These are phyloP conservation scores for Prunella fulvescens DNA, from an alignment of 2,113 vertebrate species.

Conservation along the genomic window DNA sequence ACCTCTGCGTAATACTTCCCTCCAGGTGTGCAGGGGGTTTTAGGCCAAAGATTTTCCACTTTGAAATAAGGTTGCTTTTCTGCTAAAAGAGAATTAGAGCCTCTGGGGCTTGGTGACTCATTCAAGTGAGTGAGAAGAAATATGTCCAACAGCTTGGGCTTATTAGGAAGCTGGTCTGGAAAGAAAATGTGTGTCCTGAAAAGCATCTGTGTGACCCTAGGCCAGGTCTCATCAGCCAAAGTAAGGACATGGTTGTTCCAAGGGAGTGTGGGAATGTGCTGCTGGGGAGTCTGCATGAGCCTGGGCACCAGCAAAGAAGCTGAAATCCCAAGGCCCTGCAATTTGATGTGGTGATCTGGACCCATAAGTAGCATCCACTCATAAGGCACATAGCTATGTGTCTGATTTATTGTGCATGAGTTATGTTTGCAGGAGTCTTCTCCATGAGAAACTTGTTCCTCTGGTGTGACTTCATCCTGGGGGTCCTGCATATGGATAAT, in stretches of 20 bases:
- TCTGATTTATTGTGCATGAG: neutral
- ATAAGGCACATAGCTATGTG: neutral
- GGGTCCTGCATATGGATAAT: neutral
- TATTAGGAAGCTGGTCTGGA: neutral
- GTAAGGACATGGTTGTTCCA: neutral
- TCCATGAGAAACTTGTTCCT: neutral
- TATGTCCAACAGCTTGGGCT: neutral
- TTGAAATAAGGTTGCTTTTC: neutral
- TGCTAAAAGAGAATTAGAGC: neutral
- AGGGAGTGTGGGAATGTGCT: neutral
- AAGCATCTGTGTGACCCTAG: neutral
- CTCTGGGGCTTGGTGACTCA: neutral
- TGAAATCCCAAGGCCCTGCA: neutral
- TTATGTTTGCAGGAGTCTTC: neutral
- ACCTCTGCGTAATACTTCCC: neutral
- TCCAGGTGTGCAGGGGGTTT: neutral
- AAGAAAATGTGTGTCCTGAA: neutral
- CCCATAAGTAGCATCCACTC: neutral
- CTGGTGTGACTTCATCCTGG: neutral
- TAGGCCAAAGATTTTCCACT: neutral
- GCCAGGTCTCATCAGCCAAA: neutral
- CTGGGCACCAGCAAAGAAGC: neutral
- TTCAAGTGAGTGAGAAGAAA: neutral
- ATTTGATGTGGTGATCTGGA: neutral
- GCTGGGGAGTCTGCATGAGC: neutral